Percentiles rank a stretch among this genome's conserved stretches.
These are phyloP conservation scores for Palythoa grandis DNA, from an alignment of 92 coral and sea anemone species.

Conservation along the genomic window DNA sequence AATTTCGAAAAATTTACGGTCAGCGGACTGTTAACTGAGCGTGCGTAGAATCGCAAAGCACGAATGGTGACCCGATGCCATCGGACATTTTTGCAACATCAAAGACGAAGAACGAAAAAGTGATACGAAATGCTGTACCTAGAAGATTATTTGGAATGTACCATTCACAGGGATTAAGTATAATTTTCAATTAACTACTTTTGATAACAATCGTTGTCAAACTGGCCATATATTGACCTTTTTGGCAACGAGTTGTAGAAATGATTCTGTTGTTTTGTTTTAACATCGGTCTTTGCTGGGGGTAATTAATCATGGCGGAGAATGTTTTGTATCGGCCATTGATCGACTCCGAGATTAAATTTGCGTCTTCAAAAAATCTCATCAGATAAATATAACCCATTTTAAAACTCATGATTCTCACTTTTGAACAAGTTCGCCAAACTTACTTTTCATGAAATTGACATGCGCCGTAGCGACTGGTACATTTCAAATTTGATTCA, in stretches of 20 bases:
- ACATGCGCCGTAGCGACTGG: slow-evolving; percentile 39
- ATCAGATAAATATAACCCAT: background rate
- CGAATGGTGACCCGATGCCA: slow-evolving; percentile 60
- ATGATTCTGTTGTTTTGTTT: slow-evolving; percentile 19
- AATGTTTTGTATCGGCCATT: background rate
- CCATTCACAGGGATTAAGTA: slow-evolving; percentile 45
- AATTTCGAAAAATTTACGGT: slow-evolving; percentile 11
- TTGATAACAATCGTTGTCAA: background rate
- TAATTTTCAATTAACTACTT: background rate
- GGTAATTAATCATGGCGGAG: slow-evolving; percentile 24
- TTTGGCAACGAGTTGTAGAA: slow-evolving; percentile 5
- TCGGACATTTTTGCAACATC: slow-evolving; percentile 42
- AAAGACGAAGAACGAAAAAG: slow-evolving; percentile 49
- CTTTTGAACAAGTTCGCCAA: background rate
- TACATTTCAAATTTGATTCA: background rate
- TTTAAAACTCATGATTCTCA: background rate
- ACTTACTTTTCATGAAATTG: background rate
- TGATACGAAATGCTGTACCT: slow-evolving; percentile 92
- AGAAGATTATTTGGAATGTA: slow-evolving; percentile 96
- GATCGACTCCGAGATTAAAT: background rate
- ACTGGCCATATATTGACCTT: background rate
- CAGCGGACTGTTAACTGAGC: slow-evolving; percentile 67
- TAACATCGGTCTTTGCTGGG: slow-evolving; percentile 36
- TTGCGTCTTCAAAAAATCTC: background rate
- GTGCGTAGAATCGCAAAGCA: slow-evolving; percentile 52